Evolutionary conservation across 1,140 invertebrate species (phyloP).

Genomic region (Macrobrachium rosenbergii): DNA sequence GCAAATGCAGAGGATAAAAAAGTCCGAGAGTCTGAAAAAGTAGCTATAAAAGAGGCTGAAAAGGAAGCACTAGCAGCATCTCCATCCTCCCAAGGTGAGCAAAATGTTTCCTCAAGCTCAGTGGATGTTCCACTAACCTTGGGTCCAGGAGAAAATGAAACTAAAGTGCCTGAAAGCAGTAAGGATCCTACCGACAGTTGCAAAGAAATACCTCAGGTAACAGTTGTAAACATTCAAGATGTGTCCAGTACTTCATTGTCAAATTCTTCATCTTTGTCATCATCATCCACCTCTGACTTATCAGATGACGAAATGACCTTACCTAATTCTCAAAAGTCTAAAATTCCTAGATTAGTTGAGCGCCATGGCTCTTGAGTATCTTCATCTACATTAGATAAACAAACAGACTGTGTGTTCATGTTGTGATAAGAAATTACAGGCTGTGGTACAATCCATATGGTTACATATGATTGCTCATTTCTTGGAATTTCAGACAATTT

Average conservation of each 20-base stretch:
- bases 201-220: no score
- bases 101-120: not conserved
- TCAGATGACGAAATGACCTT: conserved; percentile 40
- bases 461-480: no score
- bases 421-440: conserved; percentile 21
- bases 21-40: conserved; percentile 24
- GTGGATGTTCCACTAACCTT: not conserved
- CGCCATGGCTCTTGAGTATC: conserved; percentile 29
- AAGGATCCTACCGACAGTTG: not conserved
- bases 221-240: not conserved
- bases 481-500: no score
- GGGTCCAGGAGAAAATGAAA: not conserved
- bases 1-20: not conserved
- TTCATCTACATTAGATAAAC: not conserved
- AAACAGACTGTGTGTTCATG: not conserved
- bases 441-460: not conserved
- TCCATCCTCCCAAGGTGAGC: no score
- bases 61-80: conserved; percentile 16
- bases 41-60: conserved; percentile 13
- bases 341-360: conserved; percentile 50
- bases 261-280: not conserved
- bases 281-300: conserved; percentile 31
- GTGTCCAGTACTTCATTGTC: not conserved
- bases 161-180: conserved; percentile 13
- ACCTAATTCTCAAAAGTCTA: conserved; percentile 54